These are phyloP conservation scores for Pecten maximus DNA, from an alignment of 2,888 invertebrate species.

Conservation along the genomic window DNA sequence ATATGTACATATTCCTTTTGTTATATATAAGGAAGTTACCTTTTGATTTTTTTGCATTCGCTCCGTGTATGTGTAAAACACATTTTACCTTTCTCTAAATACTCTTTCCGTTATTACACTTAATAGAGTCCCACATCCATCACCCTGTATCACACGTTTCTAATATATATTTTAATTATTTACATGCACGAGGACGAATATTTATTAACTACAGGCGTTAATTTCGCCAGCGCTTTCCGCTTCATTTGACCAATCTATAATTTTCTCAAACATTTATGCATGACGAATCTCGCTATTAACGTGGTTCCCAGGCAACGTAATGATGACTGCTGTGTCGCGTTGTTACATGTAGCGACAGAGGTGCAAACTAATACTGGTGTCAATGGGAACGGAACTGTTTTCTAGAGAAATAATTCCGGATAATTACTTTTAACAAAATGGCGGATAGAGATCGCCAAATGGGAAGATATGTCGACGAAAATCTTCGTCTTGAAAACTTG, in stretches of 20 bases:
- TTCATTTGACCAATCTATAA: background rate
- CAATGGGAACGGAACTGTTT: background rate
- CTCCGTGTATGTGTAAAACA: too few relatives aligned
- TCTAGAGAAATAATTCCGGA: background rate
- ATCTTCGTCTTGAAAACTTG: background rate
- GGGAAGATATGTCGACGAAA: background rate
- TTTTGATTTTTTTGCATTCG: too few relatives aligned
- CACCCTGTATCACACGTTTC: background rate
- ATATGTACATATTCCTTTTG: too few relatives aligned
- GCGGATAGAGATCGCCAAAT: background rate
- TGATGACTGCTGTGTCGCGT: background rate
- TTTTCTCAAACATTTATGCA: background rate
- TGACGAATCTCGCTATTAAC: background rate
- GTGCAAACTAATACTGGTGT: background rate
- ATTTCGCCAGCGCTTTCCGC: background rate
- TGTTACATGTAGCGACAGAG: background rate
- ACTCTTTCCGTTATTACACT: too few relatives aligned
- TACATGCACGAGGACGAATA: background rate
- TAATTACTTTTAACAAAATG: background rate
- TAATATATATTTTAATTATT: background rate
- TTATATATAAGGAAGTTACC: too few relatives aligned
- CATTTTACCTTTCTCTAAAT: too few relatives aligned
- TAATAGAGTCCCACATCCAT: too few relatives aligned
- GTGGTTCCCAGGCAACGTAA: background rate
- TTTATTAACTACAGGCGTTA: background rate